These are phyloP conservation scores for Drosophila algonquin DNA, from an alignment of 2,888 invertebrate species.

Conservation along the genomic window DNA sequence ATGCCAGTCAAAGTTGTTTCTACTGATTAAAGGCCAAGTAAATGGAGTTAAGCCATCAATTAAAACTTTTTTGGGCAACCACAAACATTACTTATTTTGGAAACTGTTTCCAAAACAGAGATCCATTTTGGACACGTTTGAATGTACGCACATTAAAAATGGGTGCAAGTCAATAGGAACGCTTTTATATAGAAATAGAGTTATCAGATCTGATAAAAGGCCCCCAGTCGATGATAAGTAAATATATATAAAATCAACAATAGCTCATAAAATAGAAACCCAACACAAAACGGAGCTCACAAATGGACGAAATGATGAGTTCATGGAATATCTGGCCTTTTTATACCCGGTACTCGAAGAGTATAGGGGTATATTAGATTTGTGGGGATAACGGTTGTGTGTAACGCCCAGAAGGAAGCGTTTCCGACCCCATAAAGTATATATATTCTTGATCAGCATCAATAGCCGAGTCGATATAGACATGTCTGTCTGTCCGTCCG, in stretches of 20 bases:
- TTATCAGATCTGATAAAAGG: slow-evolving; percentile 23
- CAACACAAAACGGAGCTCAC: neutral
- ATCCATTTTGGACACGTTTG: neutral
- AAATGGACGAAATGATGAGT: neutral
- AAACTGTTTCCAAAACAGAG: neutral
- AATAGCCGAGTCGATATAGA: no score
- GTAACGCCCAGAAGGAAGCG: no score
- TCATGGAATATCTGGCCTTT: neutral
- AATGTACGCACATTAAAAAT: neutral
- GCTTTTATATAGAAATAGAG: neutral
- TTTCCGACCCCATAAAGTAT: no score
- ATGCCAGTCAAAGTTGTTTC: slow-evolving; percentile 7
- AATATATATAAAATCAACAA: slow-evolving; percentile 14
- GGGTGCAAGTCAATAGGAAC: neutral
- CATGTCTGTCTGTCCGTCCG: no score
- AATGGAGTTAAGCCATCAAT: neutral
- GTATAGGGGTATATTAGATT: no score
- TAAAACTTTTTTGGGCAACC: neutral
- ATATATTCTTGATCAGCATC: no score
- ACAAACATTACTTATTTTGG: neutral
- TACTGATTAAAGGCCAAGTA: neutral
- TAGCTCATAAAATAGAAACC: neutral
- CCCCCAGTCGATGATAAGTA: slow-evolving; percentile 3
- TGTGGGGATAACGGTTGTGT: no score
- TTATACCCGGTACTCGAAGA: no score